Percentiles rank a stretch among this genome's conserved stretches.
These are phyloP conservation scores for Nymphalis urticae DNA, from an alignment of 2,888 invertebrate genomes.

Conservation along the genomic window DNA sequence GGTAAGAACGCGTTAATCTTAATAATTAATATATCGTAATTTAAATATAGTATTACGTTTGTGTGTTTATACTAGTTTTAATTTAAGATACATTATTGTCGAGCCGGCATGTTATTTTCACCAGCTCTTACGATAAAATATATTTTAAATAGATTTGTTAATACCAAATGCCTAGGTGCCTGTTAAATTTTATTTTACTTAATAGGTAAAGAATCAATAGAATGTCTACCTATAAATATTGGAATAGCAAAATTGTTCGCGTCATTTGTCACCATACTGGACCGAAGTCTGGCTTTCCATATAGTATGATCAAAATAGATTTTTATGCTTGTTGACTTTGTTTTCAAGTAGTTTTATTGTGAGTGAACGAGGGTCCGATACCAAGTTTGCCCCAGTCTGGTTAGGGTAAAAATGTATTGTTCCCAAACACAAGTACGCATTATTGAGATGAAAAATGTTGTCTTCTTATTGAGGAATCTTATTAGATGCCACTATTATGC, in stretches of 20 bases:
- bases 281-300: background rate
- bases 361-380: conserved; percentile 38
- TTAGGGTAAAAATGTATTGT: conserved; percentile 58
- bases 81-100: too few relatives aligned
- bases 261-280: background rate
- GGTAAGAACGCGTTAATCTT: too few relatives aligned
- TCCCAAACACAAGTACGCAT: conserved; percentile 46
- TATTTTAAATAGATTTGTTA: too few relatives aligned
- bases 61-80: too few relatives aligned
- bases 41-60: too few relatives aligned
- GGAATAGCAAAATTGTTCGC: background rate
- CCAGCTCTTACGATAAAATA: too few relatives aligned
- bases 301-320: conserved; percentile 42
- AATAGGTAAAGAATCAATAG: too few relatives aligned
- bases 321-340: conserved; percentile 63
- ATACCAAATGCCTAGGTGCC: too few relatives aligned
- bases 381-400: conserved; percentile 53
- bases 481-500: conserved; percentile 37
- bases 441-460: conserved; percentile 57
- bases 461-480: conserved; percentile 53
- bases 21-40: too few relatives aligned
- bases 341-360: conserved; percentile 62
- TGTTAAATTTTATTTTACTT: too few relatives aligned
- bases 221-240: too few relatives aligned
- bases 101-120: too few relatives aligned